Base-by-base conservation (phyloP, 2,888 invertebrate genomes). In the Andricus quercusramuli region DNA sequence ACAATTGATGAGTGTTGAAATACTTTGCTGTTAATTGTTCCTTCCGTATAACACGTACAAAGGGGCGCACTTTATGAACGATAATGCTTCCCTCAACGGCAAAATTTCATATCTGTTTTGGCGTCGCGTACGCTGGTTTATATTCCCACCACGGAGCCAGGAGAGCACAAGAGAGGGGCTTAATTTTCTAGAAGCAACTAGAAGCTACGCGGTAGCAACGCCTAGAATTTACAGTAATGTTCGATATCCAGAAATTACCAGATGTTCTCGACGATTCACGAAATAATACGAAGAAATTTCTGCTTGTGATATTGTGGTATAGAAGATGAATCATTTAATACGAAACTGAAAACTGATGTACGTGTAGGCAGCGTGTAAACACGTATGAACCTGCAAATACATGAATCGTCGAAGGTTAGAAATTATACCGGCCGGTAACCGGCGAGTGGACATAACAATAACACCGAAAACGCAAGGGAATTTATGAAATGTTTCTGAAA, bases 211-310 rank as follows among this genome's bases (percentile, higher is more conserved):
- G 37, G 37, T 8, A 32, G 11, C 44, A 5, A 47, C 47, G 62
- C 2, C 62, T 62, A 4, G 62, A 62, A 15, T 62, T 59, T 13
- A 59, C 20, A 13, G 22, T 3, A 37, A 32, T 15, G 68, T 47
- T 68, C 68, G 17, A 5, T 44, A 47, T 17, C 41, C 13, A 44
- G 44, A 70, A 51, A 70, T 51, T n/a, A 29, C 51, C 5, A 6
- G 25, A 5, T 17, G 9, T 47, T 70, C 70, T 44, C 20, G 51
- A 70, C 70, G 22, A 29, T 70, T 70, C 70, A 25, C n/a, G 47
- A 70, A 22, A 62, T 15, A 11, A 25, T 25, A 62, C 62, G 3
- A 62, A 13, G 6, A 22, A 22, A 59, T 22, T 17, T 47, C 17
- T 47, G 17, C 5, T 59, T 59, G n/a, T 59, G n/a, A 2, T n/a